Conservation (phyloP, 2,888 invertebrate genomes). For the Seladonia tumulorum region DNA sequence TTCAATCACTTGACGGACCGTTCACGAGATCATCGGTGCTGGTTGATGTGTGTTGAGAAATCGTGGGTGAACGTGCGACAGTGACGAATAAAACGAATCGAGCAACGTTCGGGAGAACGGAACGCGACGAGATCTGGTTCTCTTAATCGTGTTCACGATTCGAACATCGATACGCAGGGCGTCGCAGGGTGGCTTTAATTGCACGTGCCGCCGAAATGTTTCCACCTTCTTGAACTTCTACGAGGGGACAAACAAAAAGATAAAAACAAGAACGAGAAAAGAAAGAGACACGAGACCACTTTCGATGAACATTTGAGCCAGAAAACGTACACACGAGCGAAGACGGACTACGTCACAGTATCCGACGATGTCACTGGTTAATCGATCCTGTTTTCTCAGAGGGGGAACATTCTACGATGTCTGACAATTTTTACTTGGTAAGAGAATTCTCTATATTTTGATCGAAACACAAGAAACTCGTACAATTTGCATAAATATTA, state of each 20-base stretch:
- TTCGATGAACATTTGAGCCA: conserved; percentile 29
- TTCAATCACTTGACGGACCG: conserved; percentile 9
- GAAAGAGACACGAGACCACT: conserved; percentile 12
- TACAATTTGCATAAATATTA: background rate
- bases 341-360: background rate
- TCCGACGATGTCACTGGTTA: conserved; percentile 26
- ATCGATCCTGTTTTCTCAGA: conserved; percentile 14
- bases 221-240: conserved; percentile 72
- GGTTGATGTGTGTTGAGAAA: background rate
- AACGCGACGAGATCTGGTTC: conserved; percentile 43
- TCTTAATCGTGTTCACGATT: conserved; percentile 17
- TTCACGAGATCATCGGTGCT: background rate
- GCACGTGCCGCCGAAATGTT: conserved; percentile 56
- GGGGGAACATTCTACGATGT: background rate
- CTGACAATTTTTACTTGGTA: background rate
- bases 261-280: background rate
- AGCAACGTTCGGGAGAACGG: conserved; percentile 37
- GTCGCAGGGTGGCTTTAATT: conserved; percentile 40
- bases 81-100: background rate
- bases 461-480: background rate
- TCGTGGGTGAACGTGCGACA: background rate
- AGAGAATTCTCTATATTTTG: background rate
- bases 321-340: conserved; percentile 45
- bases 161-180: background rate
- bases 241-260: background rate